Evolutionary conservation across 2,797 vertebrate genomes (phyloP).

Genomic region (Pterois miles): DNA sequence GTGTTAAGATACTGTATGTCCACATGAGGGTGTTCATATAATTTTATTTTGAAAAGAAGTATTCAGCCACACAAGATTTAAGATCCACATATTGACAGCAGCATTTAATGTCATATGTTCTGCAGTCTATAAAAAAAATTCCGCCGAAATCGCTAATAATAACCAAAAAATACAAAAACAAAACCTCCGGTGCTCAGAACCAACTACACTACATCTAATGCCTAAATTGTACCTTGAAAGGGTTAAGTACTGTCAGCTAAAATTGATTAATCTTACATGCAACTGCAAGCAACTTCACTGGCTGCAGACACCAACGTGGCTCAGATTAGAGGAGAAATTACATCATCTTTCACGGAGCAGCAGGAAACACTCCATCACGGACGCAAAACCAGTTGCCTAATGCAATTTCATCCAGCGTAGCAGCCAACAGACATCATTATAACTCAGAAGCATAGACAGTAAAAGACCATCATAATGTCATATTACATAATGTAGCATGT

Average conservation of each 20-base stretch:
- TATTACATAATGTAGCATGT: slow-evolving; percentile 3
- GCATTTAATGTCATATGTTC: background rate
- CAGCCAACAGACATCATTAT: slow-evolving; percentile 22
- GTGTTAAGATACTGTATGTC: background rate
- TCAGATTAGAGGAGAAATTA: slow-evolving; percentile 34
- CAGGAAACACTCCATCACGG: slow-evolving; percentile 32
- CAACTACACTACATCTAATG: too few species aligned
- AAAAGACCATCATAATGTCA: slow-evolving; percentile 10
- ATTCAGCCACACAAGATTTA: background rate
- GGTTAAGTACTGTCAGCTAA: background rate
- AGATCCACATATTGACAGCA: background rate
- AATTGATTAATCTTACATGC: slow-evolving; percentile 7
- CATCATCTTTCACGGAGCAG: slow-evolving; percentile 37
- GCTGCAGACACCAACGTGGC: background rate
- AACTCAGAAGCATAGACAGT: slow-evolving; percentile 9
- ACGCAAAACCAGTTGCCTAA: slow-evolving; percentile 31
- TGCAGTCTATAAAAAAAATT: background rate
- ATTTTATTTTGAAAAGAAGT: background rate
- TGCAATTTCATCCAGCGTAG: slow-evolving; percentile 33
- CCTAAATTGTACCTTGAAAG: background rate
- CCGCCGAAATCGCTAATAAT: background rate
- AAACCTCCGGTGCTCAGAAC: background rate
- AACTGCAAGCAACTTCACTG: background rate
- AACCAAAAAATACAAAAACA: background rate
- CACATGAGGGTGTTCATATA: background rate